A percentile compares a stretch with the other conserved stretches of the same genome.
These are phyloP conservation scores for Sympetrum striolatum DNA, from an alignment of 2,888 invertebrate species.

Conservation along the genomic window DNA sequence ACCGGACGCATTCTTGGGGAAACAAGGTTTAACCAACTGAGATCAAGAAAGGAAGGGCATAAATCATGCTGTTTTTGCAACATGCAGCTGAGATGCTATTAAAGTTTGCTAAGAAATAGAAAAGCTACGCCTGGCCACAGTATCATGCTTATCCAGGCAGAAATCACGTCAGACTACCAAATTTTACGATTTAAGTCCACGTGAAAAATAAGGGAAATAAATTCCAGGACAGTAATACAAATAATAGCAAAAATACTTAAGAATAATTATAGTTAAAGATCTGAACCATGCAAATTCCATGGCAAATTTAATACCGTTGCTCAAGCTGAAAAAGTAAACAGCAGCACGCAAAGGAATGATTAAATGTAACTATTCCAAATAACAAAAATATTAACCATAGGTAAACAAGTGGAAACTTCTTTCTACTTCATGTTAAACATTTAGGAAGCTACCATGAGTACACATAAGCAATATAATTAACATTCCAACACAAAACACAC, in stretches of 20 bases:
- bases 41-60: background rate
- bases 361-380: no score
- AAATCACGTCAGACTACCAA: background rate
- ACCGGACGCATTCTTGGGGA: background rate
- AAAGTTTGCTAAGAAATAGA: background rate
- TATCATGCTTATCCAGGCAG: conserved; percentile 17
- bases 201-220: background rate
- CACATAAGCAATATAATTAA: no score
- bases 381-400: no score
- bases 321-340: no score
- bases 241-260: background rate
- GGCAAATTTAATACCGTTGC: background rate
- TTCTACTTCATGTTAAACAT: no score
- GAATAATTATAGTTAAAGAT: background rate
- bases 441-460: no score
- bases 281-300: background rate
- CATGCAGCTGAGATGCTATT: background rate
- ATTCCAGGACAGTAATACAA: background rate
- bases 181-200: background rate
- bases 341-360: no score
- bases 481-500: no score
- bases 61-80: background rate
- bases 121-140: background rate
- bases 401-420: no score
- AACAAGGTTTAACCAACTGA: background rate